Percentiles rank a stretch among this genome's conserved stretches.
phyloP scores from a whole-genome alignment of 2,888 invertebrate species.

The Lasioglossum lativentre region DNA sequence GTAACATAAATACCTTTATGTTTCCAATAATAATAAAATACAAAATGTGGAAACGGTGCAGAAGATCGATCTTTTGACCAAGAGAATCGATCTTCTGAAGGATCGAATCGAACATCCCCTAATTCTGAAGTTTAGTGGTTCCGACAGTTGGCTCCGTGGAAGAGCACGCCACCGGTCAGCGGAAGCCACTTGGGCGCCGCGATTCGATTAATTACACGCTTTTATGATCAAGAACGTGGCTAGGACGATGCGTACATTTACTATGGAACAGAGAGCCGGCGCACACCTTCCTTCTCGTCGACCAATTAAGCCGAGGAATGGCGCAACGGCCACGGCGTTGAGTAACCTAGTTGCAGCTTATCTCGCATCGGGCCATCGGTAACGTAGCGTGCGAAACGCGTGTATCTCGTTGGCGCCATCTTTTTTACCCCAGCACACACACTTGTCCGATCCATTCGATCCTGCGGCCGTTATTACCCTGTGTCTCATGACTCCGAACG shows the following conservation, averaged over 20 bases:
- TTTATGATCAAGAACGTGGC: constrained; percentile 53
- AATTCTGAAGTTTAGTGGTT: background rate
- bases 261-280: constrained; percentile 15
- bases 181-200: constrained; percentile 34
- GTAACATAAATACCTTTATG: no score
- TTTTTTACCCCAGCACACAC: constrained; percentile 56
- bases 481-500: constrained; percentile 14
- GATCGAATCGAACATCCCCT: background rate
- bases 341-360: constrained; percentile 80
- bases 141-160: constrained; percentile 16
- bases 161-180: background rate
- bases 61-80: background rate
- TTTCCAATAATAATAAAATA: no score
- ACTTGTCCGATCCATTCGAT: constrained; percentile 54
- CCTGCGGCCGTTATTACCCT: constrained; percentile 38
- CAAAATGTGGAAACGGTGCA: no score
- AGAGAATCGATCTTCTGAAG: background rate
- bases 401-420: constrained; percentile 77
- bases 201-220: constrained; percentile 62
- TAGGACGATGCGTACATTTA: constrained; percentile 25
- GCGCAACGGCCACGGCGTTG: constrained; percentile 79
- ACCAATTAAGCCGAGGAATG: constrained; percentile 79
- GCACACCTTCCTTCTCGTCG: constrained; percentile 62
- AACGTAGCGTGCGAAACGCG: constrained; percentile 79
- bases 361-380: constrained; percentile 74